These are phyloP conservation scores for Sesia apiformis DNA, from an alignment of 2,888 invertebrate genomes.

Conservation along the genomic window DNA sequence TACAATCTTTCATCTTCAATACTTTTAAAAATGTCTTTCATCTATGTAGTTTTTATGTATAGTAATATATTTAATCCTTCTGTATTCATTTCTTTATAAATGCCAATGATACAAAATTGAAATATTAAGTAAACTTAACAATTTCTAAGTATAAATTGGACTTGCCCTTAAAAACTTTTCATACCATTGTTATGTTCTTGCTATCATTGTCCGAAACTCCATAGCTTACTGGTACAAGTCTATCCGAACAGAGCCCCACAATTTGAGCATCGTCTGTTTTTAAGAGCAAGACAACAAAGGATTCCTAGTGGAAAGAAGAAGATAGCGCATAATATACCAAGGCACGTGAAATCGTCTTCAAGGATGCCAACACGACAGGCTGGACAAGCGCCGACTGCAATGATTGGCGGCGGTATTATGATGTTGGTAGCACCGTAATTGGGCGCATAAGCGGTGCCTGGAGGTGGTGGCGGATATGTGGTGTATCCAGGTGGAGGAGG, in stretches of 20 bases:
- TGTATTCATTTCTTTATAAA: not conserved
- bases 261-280: conserved; percentile 89
- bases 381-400: conserved; percentile 90
- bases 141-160: too few relatives aligned
- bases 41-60: too few relatives aligned
- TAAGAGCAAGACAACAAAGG: conserved; percentile 88
- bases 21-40: too few relatives aligned
- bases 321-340: conserved; percentile 89
- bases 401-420: conserved; percentile 83
- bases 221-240: conserved; percentile 10
- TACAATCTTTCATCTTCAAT: too few relatives aligned
- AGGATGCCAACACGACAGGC: conserved; percentile 90
- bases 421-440: conserved; percentile 77
- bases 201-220: not conserved
- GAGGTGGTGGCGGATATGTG: conserved; percentile 40
- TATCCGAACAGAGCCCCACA: conserved; percentile 88
- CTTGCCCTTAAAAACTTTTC: too few relatives aligned
- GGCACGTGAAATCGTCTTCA: conserved; percentile 90
- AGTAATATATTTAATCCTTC: too few relatives aligned
- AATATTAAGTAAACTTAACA: not conserved
- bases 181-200: too few relatives aligned
- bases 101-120: not conserved
- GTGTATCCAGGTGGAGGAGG: conserved; percentile 73
- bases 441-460: conserved; percentile 63
- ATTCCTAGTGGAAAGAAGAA: conserved; percentile 91